Conservation (phyloP, 2,888 invertebrate genomes). For the Tipula unca region DNA sequence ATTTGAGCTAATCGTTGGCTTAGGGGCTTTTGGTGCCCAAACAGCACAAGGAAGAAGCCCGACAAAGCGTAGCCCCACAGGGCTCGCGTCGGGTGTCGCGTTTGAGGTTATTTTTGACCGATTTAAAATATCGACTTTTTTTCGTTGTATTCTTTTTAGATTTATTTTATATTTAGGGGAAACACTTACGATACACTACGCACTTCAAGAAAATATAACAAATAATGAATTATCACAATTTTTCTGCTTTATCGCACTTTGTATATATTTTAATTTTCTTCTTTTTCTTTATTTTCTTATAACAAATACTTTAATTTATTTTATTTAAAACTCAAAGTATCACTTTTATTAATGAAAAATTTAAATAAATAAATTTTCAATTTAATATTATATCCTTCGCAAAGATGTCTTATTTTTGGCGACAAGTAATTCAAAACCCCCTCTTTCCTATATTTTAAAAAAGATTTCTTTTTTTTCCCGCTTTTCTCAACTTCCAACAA, state of each 20-base stretch:
- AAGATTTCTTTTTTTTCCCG: background rate
- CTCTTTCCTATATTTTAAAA: background rate
- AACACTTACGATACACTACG: background rate
- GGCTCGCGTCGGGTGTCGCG: slow-evolving; percentile 34
- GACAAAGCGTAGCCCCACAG: slow-evolving; percentile 37
- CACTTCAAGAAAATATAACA: background rate
- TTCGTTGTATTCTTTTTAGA: background rate
- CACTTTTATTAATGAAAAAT: background rate
- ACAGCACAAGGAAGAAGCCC: slow-evolving; percentile 38
- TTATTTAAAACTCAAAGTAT: background rate
- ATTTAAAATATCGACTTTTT: slow-evolving; percentile 10
- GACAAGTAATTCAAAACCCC: background rate
- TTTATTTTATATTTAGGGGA: background rate
- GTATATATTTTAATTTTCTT: background rate
- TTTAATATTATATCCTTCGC: background rate
- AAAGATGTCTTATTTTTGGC: background rate
- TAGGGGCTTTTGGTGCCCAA: slow-evolving; percentile 35
- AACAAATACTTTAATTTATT: background rate
- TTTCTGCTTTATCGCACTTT: background rate
- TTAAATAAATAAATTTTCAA: slow-evolving; percentile 8
- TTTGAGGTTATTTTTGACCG: slow-evolving; percentile 33
- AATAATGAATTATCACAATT: background rate
- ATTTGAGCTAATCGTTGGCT: slow-evolving; percentile 27
- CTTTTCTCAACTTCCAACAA: background rate
- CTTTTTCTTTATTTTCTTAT: background rate